Percentiles rank a stretch among this genome's conserved stretches.
These are phyloP conservation scores for Drosophila oshimai DNA, from an alignment of 1,140 invertebrate species.

Conservation along the genomic window DNA sequence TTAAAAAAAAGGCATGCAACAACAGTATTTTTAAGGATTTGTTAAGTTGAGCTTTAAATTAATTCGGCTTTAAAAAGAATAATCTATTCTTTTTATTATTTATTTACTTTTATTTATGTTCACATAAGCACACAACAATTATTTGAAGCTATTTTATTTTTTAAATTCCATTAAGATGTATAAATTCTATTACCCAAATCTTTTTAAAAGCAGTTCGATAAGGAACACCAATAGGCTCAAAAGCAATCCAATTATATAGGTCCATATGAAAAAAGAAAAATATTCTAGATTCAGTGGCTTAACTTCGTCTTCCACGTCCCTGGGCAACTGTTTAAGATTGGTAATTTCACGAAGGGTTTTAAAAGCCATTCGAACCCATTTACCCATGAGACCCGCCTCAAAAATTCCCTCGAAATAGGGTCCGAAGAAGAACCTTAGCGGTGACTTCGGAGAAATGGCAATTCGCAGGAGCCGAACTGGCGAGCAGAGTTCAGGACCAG, in stretches of 20 bases:
- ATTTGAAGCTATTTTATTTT: no score
- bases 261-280: fast-evolving
- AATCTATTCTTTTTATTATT: no score
- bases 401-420: neutral
- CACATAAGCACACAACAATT: no score
- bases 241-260: neutral
- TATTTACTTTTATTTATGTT: no score
- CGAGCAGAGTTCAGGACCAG: neutral
- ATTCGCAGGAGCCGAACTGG: neutral
- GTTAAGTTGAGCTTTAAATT: no score
- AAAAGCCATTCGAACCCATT: neutral
- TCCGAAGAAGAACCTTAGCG: neutral
- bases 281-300: neutral
- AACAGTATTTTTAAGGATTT: no score
- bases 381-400: neutral
- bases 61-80: no score
- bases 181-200: no score
- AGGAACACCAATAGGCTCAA: neutral
- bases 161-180: no score
- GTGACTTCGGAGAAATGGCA: neutral
- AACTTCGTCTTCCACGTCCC: neutral
- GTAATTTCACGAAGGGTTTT: neutral
- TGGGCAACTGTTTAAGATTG: neutral
- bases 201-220: neutral
- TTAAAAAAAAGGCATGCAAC: no score